Evolutionary conservation across 1,140 invertebrate genomes (phyloP).

Genomic region (Rhagoletis zephyria): DNA sequence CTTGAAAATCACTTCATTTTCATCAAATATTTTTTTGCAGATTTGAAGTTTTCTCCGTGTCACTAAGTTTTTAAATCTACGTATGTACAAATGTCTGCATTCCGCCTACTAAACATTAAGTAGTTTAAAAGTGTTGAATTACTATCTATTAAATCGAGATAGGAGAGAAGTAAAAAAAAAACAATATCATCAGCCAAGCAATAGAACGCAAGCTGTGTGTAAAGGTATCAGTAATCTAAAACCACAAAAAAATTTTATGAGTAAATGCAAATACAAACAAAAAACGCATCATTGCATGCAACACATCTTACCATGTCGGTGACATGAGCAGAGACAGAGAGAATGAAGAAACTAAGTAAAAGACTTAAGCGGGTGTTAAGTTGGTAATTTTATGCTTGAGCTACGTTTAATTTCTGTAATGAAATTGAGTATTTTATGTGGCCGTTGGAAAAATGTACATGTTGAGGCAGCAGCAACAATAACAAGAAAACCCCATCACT

Average conservation of each 20-base stretch:
- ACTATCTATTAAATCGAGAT: neutral
- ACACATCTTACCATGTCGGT: neutral
- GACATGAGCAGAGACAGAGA: neutral
- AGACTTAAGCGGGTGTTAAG: constrained; percentile 68
- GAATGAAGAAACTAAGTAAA: constrained; percentile 27
- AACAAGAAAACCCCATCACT: neutral
- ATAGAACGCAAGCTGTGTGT: neutral
- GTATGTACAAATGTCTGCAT: neutral
- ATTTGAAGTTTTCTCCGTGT: neutral
- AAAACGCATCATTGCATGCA: constrained; percentile 38
- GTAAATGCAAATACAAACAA: neutral
- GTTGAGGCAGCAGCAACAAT: neutral
- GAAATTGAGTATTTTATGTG: constrained; percentile 40
- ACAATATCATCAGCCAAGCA: neutral
- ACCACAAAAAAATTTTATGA: constrained; percentile 6
- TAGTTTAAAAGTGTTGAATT: constrained; percentile 10
- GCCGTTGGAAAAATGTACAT: constrained; percentile 29
- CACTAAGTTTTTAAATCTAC: neutral
- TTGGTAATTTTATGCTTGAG: constrained; percentile 72
- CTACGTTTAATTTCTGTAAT: constrained; percentile 49
- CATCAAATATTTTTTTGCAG: too few relatives aligned
- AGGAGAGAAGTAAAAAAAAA: neutral
- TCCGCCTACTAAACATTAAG: neutral
- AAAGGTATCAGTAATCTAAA: neutral
- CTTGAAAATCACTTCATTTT: too few relatives aligned